Evolutionary conservation across 1,140 invertebrate genomes (phyloP).

Genomic region (Pseudobourletiella spinata): DNA sequence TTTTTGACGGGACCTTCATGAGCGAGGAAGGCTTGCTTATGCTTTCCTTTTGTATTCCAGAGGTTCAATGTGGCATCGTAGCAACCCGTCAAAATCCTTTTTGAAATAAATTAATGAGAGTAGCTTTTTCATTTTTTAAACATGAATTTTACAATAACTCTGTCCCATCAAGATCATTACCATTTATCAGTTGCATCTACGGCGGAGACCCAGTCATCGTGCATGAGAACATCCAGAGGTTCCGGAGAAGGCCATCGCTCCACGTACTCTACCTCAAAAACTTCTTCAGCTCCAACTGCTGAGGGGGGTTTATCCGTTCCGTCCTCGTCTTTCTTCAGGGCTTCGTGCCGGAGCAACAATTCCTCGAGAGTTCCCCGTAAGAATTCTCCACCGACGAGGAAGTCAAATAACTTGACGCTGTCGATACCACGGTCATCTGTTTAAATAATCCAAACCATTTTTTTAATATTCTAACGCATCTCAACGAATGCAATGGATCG

Average conservation of each 20-base stretch:
- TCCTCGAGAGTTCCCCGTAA: slow-evolving; percentile 57
- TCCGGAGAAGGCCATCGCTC: slow-evolving; percentile 76
- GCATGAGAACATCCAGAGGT: slow-evolving; percentile 78
- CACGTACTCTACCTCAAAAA: slow-evolving; percentile 81
- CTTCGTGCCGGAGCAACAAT: slow-evolving; percentile 39
- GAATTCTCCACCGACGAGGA: slow-evolving; percentile 71
- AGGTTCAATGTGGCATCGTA: slow-evolving; percentile 89
- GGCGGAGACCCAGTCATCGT: slow-evolving; percentile 92
- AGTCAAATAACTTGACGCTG: slow-evolving; percentile 71
- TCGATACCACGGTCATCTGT: slow-evolving; percentile 31
- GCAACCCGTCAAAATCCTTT: slow-evolving; percentile 82
- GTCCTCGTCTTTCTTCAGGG: slow-evolving; percentile 7
- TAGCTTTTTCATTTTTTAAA: too few species aligned
- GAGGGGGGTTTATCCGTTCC: neutral
- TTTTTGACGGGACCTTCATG: slow-evolving; percentile 78
- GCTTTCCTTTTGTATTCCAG: slow-evolving; percentile 76
- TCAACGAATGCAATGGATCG: too few species aligned
- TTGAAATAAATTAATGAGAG: slow-evolving; percentile 7
- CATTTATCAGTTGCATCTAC: slow-evolving; percentile 65
- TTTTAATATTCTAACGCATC: too few species aligned
- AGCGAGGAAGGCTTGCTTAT: slow-evolving; percentile 70
- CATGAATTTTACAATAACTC: too few species aligned
- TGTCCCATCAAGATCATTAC: too few species aligned
- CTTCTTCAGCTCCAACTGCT: slow-evolving; percentile 49
- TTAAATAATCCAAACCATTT: too few species aligned